Evolutionary conservation across 2,888 invertebrate species (phyloP), one percentile per base, ranked within the genome.

Genomic region (Amphipyra tragopoginis): DNA sequence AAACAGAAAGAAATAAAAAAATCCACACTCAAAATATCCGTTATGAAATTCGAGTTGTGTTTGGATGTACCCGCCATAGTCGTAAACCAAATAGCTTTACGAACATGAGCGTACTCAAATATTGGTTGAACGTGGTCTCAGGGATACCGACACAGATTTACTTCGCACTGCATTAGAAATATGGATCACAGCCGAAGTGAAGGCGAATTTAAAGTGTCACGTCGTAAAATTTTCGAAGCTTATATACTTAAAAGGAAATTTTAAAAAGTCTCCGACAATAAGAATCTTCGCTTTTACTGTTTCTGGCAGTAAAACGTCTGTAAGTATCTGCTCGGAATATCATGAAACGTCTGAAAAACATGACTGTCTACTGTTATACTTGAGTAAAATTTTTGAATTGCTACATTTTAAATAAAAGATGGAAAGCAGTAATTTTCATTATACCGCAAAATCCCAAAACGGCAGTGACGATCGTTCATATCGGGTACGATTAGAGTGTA

Each of bases 101-200:
- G 85, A 85, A 87, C 86, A 84, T 82, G 84, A 84, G 82, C 85
- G 78, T 75, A 82, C 82, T 87, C 88, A 90, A 91, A 92, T 91
- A 92, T 92, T 91, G 90, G 90, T 77, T 54, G 90, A 88, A 92
- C 91, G 92, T 92, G 91, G 88, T 86, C 85, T 85, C 75, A 70
- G 78, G 83, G 86, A 86, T 81, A 82, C 71, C 80, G 73, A 74
- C 79, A 73, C 79, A 86, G 89, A 89, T 89, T 90, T 89, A 86
- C 83, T 85, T 77, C 78, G 64, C 69, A 75, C 67, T 81, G 82
- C 83, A 84, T 84, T 82, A 82, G 77, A 81, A 82, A 83, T 83
- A 83, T 80, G 81, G 82, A 81, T 84, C 80, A 83, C 77, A 73
- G 65, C 45, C 15, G 54, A 67, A 57, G 51, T 68, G 50, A 56